phyloP scores from a whole-genome alignment of 2,888 invertebrate species.

The Tipula confusa region DNA sequence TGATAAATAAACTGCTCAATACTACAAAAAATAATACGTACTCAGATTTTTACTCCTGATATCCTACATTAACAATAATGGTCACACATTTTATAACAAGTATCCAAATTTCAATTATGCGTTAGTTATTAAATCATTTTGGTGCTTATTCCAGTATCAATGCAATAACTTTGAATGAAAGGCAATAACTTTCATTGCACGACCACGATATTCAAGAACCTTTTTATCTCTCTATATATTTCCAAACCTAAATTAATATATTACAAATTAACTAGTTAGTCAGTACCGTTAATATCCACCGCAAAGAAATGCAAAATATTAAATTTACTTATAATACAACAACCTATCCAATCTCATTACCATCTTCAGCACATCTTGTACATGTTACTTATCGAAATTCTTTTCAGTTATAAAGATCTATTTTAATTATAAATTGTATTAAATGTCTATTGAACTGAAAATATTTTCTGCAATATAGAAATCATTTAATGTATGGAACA shows the following conservation, averaged over 20 bases:
- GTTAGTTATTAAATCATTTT: too few relatives aligned
- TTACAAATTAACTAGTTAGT: neutral
- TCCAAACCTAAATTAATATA: neutral
- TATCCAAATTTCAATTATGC: too few relatives aligned
- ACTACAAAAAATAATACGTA: too few relatives aligned
- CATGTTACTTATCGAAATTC: neutral
- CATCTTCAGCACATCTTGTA: neutral
- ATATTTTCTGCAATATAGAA: neutral
- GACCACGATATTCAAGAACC: neutral
- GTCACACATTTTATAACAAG: too few relatives aligned
- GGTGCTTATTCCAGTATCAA: too few relatives aligned
- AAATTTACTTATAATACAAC: neutral
- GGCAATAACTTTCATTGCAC: neutral
- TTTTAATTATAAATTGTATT: neutral
- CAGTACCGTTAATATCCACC: neutral
- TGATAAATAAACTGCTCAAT: too few relatives aligned
- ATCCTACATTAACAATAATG: too few relatives aligned
- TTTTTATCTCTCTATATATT: neutral
- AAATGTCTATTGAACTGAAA: neutral
- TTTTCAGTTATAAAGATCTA: neutral
- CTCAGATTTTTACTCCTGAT: too few relatives aligned
- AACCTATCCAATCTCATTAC: neutral
- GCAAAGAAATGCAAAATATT: neutral
- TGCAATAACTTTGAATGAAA: too few relatives aligned
- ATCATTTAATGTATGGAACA: neutral